A percentile compares a stretch with the other conserved stretches of the same genome.
Conservation (phyloP, 2,113 vertebrate species). For the Ailuropoda melanoleuca region DNA sequence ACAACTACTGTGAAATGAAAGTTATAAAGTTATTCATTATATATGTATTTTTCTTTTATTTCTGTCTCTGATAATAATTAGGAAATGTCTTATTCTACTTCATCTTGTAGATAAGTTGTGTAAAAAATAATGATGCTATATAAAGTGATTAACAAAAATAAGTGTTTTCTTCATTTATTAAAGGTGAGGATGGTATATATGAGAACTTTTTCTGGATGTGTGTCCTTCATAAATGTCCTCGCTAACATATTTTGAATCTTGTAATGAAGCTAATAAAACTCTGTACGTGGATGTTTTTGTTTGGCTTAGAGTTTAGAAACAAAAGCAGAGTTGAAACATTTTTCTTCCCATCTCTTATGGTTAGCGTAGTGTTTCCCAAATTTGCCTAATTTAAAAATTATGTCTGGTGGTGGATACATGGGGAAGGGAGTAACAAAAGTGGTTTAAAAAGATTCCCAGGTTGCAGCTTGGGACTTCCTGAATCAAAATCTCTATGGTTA, state of each 20-base stretch:
- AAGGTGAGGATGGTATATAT: not conserved
- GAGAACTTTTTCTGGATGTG: constrained; percentile 12
- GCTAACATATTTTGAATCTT: constrained; percentile 16
- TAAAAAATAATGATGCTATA: constrained; percentile 10
- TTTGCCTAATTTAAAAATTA: not conserved
- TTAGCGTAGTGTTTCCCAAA: not conserved
- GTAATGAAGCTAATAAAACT: constrained; percentile 4
- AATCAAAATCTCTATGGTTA: constrained; percentile 8
- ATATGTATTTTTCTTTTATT: not conserved
- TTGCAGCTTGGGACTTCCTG: not conserved
- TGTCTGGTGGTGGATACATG: not conserved
- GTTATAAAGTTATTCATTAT: not conserved
- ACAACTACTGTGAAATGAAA: not conserved
- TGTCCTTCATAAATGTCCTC: not conserved
- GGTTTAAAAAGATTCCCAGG: not conserved
- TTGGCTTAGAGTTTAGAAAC: constrained; percentile 35
- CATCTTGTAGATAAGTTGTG: constrained; percentile 10
- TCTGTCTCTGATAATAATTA: not conserved
- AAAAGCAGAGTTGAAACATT: not conserved
- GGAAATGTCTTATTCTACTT: constrained; percentile 39
- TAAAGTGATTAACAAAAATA: not conserved
- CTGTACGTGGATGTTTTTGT: not conserved
- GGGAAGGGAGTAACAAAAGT: not conserved
- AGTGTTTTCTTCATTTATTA: not conserved
- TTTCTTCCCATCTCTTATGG: not conserved